A percentile compares a stretch with the other conserved stretches of the same genome.
phyloP scores from a whole-genome alignment of 2,113 vertebrate genomes.

The Larimichthys polyactis region DNA sequence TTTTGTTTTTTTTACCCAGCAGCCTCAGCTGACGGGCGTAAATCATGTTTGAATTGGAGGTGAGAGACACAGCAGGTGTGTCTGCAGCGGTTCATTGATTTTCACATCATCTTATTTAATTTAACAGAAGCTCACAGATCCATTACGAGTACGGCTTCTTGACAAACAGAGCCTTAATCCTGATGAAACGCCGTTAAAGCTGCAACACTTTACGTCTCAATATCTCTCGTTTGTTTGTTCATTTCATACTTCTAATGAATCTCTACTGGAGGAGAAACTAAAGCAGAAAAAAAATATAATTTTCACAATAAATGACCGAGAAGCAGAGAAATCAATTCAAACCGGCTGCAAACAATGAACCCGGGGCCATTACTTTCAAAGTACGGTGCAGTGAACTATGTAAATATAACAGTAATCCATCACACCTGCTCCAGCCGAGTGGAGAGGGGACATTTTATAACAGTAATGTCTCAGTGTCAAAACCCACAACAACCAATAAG shows the following conservation, averaged over 20 bases:
- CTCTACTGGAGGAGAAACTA: neutral
- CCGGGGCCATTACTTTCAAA: neutral
- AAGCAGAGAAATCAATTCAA: constrained; percentile 17
- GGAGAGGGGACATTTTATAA: neutral
- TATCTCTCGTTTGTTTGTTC: neutral
- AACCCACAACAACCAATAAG: too few relatives aligned
- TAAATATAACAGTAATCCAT: constrained; percentile 12
- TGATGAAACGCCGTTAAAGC: neutral
- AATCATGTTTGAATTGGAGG: neutral
- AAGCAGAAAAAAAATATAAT: constrained; percentile 4
- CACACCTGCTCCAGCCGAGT: neutral
- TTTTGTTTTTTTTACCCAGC: neutral
- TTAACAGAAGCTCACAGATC: neutral
- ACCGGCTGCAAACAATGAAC: neutral
- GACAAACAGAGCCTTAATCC: neutral
- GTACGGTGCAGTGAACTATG: neutral
- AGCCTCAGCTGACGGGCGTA: neutral
- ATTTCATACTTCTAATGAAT: neutral
- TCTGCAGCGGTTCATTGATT: neutral
- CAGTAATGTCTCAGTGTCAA: too few relatives aligned
- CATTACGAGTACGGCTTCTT: too few relatives aligned
- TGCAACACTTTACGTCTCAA: neutral
- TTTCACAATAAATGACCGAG: neutral
- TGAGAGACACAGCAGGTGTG: neutral
- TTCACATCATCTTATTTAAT: neutral